Evolutionary conservation across 2,113 vertebrate species (phyloP), one percentile per base, ranked within the genome.

Genomic region (Carlito syrichta): DNA sequence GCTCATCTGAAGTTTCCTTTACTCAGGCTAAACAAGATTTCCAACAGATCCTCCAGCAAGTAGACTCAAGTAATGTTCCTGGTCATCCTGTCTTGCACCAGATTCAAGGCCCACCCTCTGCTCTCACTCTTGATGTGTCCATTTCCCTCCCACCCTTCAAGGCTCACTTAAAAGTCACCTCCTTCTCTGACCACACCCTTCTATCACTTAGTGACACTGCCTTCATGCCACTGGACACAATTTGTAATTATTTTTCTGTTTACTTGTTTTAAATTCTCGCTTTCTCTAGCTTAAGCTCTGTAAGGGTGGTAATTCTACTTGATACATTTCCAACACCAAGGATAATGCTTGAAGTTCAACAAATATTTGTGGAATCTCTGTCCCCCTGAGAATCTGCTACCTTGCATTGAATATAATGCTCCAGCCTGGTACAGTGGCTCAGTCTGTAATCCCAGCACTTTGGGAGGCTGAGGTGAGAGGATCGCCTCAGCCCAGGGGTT

Each of bases 201-300:
- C 45, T 6, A 35, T 71, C 45, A 52, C 22, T 76, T 32, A 38
- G 3, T 40, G 48, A 58, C 11, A 43, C 50, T 74, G n/a, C 32
- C 52, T 88, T 74, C 50, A 48, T 58, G 48, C 9, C 78, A 54
- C 22, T 45, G 68, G 71, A 78, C n/a, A 60, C 22, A 79, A 23
- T 43, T 63, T 73, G 62, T 32, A 86, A 48, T 87, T 62, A 40
- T 52, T 90, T 76, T n/a, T 74, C 71, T 50, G 6, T 82, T 66
- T 62, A 27, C n/a, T 87, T 90, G 43, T 56, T 84, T 94, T 78
- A 62, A 48, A 85, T 85, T 91, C 19, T 82, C n/a, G 58, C 56
- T 48, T 58, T 5, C 23, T 94, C 13, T 76, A 79, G 85, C 32
- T 12, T 77, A 91, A 95, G 45, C 38, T 69, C 25, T 56, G 38